Evolutionary conservation across 2,113 vertebrate species (phyloP).

Genomic region (Rutilus rutilus): DNA sequence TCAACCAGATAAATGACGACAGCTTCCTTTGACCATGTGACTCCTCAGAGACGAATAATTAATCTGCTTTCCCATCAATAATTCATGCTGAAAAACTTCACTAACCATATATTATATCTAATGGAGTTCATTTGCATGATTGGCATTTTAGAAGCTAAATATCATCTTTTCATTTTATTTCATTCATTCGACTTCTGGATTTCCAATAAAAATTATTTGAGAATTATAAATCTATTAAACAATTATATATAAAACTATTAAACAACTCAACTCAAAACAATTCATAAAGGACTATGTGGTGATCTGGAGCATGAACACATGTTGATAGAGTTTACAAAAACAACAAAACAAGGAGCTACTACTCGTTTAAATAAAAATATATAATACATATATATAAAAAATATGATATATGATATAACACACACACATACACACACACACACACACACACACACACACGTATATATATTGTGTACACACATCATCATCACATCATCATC

Average conservation of each 20-base stretch:
- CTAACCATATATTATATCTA: conserved; percentile 38
- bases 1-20: conserved; percentile 45
- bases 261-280: too few species aligned
- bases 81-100: conserved; percentile 43
- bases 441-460: too few species aligned
- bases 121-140: neutral
- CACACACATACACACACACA: too few species aligned
- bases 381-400: too few species aligned
- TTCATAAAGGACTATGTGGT: neutral
- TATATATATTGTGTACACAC: too few species aligned
- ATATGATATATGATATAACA: too few species aligned
- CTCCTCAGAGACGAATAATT: conserved; percentile 45
- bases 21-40: conserved; percentile 26
- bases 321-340: neutral
- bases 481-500: neutral
- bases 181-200: neutral
- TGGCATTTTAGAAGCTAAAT: neutral
- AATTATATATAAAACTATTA: too few species aligned
- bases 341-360: neutral
- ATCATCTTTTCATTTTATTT: neutral
- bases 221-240: neutral
- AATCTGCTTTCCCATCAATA: conserved; percentile 48
- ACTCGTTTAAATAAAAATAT: too few species aligned
- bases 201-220: neutral
- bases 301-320: neutral